Conservation (phyloP, 2,113 vertebrate genomes). For the Crotalus tigris region DNA sequence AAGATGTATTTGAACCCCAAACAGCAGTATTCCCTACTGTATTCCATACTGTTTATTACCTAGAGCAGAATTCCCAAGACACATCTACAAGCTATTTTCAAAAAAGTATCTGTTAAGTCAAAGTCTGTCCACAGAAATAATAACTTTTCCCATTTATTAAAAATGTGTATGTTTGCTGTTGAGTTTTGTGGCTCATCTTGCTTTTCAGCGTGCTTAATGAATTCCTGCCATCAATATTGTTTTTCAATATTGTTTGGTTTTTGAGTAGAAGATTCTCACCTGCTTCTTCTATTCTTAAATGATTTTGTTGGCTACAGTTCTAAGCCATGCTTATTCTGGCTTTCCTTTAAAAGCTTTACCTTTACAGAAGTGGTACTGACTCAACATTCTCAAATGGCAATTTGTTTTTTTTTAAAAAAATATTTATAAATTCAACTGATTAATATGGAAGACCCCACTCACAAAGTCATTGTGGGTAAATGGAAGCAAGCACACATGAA, state of each 20-base stretch:
- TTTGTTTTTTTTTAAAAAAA: conserved; percentile 28
- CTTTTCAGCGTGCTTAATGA: conserved; percentile 6
- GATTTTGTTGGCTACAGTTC: conserved; percentile 35
- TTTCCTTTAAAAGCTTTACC: conserved; percentile 55
- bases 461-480: background rate
- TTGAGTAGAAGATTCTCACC: conserved; percentile 15
- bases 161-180: conserved; percentile 27
- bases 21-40: background rate
- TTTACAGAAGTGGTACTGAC: conserved; percentile 39
- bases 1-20: background rate
- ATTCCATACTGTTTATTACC: background rate
- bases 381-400: conserved; percentile 40
- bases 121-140: conserved; percentile 3
- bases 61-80: conserved; percentile 2
- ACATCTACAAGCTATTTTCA: background rate
- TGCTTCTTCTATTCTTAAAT: background rate
- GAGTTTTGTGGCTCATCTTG: conserved; percentile 40
- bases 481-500: conserved; percentile 27
- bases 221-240: conserved; percentile 1
- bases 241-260: conserved; percentile 54
- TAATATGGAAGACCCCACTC: background rate
- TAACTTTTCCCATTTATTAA: background rate
- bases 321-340: conserved; percentile 58
- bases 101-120: background rate
- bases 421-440: conserved; percentile 38